Evolutionary conservation across 1,140 invertebrate species (phyloP).

Genomic region (Hyles euphorbiae): DNA sequence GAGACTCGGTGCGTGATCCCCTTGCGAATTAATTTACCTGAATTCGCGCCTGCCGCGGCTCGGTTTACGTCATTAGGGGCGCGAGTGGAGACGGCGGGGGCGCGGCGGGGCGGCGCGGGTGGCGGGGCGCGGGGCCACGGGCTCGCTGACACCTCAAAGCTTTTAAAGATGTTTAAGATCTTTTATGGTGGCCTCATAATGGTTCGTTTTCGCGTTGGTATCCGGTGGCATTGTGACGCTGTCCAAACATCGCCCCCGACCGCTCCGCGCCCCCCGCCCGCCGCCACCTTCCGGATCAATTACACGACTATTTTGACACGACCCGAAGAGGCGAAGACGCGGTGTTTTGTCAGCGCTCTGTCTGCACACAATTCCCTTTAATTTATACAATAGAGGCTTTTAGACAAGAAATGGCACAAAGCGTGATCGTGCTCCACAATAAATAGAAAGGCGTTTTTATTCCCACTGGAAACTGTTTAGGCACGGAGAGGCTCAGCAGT

Average conservation of each 20-base stretch:
- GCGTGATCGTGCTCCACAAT: too few species aligned
- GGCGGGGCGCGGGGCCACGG: not conserved
- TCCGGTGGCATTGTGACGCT: constrained; percentile 44
- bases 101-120: constrained; percentile 5
- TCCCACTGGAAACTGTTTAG: too few species aligned
- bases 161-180: constrained; percentile 33
- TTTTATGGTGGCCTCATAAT: constrained; percentile 25
- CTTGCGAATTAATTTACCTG: not conserved
- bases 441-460: too few species aligned
- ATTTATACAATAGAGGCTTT: too few species aligned
- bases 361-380: too few species aligned
- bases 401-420: too few species aligned
- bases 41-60: constrained; percentile 24
- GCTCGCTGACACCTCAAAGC: constrained; percentile 31
- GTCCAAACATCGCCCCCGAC: constrained; percentile 41
- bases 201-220: constrained; percentile 23
- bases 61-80: constrained; percentile 60
- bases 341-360: not conserved
- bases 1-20: not conserved
- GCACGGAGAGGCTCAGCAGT: too few species aligned
- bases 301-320: constrained; percentile 4
- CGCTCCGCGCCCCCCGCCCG: constrained; percentile 6
- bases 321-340: not conserved
- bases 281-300: constrained; percentile 1
- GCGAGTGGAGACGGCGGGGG: constrained; percentile 1